phyloP scores from a whole-genome alignment of 2,113 vertebrate genomes.

The Vireo altiloquus region DNA sequence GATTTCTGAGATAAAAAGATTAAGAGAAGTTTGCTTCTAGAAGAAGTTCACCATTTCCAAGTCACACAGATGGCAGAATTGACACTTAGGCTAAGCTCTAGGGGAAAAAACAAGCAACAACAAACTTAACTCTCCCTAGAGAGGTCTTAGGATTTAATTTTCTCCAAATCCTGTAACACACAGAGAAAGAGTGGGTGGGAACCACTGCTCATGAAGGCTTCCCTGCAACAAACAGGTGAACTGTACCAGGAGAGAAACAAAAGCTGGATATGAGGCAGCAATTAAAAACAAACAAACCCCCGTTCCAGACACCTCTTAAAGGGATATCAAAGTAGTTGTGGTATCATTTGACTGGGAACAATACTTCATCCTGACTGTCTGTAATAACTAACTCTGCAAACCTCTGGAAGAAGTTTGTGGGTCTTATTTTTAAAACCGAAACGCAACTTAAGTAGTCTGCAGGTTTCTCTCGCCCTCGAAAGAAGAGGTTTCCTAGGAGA shows the following conservation, averaged over 20 bases:
- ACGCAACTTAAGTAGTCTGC: background rate
- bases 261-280: constrained; percentile 42
- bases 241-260: background rate
- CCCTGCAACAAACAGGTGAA: constrained; percentile 9
- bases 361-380: background rate
- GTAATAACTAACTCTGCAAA: background rate
- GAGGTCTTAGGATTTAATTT: background rate
- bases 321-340: background rate
- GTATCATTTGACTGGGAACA: background rate
- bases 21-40: background rate
- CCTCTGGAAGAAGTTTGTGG: background rate
- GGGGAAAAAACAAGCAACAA: background rate
- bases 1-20: background rate
- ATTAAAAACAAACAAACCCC: background rate
- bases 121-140: background rate
- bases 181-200: background rate
- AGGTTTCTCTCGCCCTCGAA: background rate
- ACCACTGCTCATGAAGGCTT: background rate
- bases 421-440: background rate
- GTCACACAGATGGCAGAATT: background rate
- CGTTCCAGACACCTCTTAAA: background rate
- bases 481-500: rapidly evolving
- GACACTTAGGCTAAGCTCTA: background rate
- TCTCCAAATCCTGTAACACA: background rate
- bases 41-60: background rate